Evolutionary conservation across 2,888 invertebrate genomes (phyloP).

Genomic region (Leptinotarsa rubiginosa): DNA sequence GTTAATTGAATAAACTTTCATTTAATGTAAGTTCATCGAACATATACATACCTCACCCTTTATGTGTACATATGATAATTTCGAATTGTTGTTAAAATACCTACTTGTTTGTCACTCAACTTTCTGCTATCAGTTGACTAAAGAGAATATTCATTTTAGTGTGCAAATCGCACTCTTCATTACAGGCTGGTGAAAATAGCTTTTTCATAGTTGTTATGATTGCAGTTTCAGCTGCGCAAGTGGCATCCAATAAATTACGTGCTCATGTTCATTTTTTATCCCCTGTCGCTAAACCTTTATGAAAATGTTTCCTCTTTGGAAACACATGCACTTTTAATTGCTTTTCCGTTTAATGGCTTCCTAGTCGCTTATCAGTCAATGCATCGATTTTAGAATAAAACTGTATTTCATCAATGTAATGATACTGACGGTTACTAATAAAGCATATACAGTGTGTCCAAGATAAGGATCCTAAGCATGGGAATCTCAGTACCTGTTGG

Average conservation of each 20-base stretch:
- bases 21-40: too few relatives aligned
- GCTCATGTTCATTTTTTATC: slow-evolving; percentile 32
- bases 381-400: slow-evolving; percentile 9
- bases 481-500: too few relatives aligned
- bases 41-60: too few relatives aligned
- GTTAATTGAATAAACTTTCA: too few relatives aligned
- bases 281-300: slow-evolving; percentile 28
- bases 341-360: slow-evolving; percentile 16
- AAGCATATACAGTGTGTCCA: too few relatives aligned
- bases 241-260: slow-evolving; percentile 34
- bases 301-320: slow-evolving; percentile 18
- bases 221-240: slow-evolving; percentile 24
- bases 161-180: background rate
- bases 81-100: too few relatives aligned
- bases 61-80: too few relatives aligned
- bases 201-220: slow-evolving; percentile 15
- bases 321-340: slow-evolving; percentile 18
- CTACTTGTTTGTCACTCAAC: background rate
- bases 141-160: background rate
- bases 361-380: slow-evolving; percentile 21
- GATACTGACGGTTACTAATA: background rate
- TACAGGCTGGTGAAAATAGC: slow-evolving; percentile 2
- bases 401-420: background rate
- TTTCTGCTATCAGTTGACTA: background rate
- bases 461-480: too few relatives aligned